These are phyloP conservation scores for Andricus curvator DNA, from an alignment of 2,888 invertebrate species.

Conservation along the genomic window DNA sequence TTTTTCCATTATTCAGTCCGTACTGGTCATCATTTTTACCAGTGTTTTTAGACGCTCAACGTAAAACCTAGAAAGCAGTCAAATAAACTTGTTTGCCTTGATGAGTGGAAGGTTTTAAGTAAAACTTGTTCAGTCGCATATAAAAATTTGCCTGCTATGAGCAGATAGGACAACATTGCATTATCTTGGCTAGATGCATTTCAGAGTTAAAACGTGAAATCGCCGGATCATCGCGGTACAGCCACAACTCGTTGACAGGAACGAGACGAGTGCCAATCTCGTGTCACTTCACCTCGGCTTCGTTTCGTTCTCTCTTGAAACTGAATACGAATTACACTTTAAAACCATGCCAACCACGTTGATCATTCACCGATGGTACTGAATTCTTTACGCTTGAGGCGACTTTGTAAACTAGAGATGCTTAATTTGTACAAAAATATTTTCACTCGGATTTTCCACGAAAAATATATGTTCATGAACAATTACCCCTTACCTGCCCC, in stretches of 20 bases:
- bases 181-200: not conserved
- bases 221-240: not conserved
- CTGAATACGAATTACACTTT: conserved; percentile 21
- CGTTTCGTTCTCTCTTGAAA: not conserved
- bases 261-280: conserved; percentile 18
- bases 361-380: not conserved
- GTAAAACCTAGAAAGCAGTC: not conserved
- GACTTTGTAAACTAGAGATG: not conserved
- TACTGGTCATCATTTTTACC: not conserved
- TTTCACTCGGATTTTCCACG: not conserved
- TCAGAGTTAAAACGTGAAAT: not conserved
- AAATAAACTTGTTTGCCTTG: not conserved
- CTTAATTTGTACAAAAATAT: not conserved
- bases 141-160: not conserved
- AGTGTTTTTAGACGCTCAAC: not conserved
- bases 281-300: conserved; percentile 15
- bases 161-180: not conserved
- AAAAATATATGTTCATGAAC: not conserved
- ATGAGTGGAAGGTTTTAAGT: not conserved
- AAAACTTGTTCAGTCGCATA: not conserved
- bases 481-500: no score
- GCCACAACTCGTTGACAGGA: not conserved
- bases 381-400: not conserved
- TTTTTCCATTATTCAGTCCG: no score
- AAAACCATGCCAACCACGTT: not conserved